Percentiles rank a stretch among this genome's conserved stretches.
phyloP scores from a whole-genome alignment of 2,888 invertebrate species.

The Drosophila cracens region DNA sequence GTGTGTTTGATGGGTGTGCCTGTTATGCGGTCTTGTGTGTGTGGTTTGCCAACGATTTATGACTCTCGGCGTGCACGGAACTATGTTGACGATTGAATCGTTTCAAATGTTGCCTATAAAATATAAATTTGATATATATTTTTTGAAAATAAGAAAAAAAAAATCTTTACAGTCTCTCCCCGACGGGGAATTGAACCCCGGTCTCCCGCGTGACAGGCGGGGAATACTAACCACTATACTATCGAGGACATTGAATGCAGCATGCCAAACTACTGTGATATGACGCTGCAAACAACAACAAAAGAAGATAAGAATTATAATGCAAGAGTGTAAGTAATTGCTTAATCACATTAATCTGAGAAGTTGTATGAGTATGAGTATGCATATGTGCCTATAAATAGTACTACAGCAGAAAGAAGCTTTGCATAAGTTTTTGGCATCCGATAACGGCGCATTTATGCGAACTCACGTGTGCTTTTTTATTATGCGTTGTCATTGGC shows the following conservation, averaged over 20 bases:
- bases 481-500: slow-evolving; percentile 25
- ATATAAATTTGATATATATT: slow-evolving; percentile 9
- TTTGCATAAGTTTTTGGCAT: slow-evolving; percentile 10
- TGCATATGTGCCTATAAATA: slow-evolving; percentile 13
- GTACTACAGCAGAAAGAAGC: not conserved
- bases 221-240: slow-evolving; percentile 73
- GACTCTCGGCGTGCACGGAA: not conserved
- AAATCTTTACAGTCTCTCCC: slow-evolving; percentile 39
- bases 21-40: slow-evolving; percentile 35
- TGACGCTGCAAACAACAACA: not conserved
- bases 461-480: slow-evolving; percentile 7
- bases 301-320: not conserved
- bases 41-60: slow-evolving; percentile 15
- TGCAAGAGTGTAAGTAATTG: not conserved
- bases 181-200: slow-evolving; percentile 74
- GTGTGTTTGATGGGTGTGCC: slow-evolving; percentile 51
- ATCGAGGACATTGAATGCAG: slow-evolving; percentile 28
- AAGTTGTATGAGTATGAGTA: not conserved
- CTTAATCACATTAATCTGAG: not conserved
- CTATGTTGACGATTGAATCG: slow-evolving; percentile 29
- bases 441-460: slow-evolving; percentile 11
- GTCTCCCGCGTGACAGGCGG: slow-evolving; percentile 70
- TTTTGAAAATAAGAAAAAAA: slow-evolving; percentile 14
- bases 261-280: not conserved
- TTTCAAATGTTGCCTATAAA: not conserved